phyloP scores from a whole-genome alignment of 2,113 vertebrate species.

The Chaetura pelagica region DNA sequence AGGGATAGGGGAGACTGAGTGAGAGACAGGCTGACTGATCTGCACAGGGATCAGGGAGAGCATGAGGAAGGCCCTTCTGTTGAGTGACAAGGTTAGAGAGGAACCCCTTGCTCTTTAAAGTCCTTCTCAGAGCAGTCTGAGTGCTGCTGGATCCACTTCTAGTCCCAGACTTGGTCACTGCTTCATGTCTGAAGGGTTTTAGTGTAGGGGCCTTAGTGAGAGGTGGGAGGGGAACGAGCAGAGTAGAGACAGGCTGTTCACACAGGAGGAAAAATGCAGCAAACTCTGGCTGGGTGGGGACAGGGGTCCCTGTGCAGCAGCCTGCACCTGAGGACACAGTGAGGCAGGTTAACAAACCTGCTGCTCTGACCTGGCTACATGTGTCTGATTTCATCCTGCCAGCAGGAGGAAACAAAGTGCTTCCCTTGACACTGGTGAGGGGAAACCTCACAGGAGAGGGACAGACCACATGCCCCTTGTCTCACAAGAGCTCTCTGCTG shows the following conservation, averaged over 20 bases:
- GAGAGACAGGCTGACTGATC: too few species aligned
- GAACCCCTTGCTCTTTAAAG: too few species aligned
- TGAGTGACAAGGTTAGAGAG: too few species aligned
- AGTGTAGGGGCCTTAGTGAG: too few species aligned
- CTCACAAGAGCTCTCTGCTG: neutral
- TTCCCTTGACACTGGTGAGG: fast-evolving
- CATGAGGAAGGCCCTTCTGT: too few species aligned
- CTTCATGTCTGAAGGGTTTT: too few species aligned
- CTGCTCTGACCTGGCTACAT: neutral
- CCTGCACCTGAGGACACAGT: too few species aligned
- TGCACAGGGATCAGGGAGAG: too few species aligned
- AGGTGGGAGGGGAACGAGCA: neutral
- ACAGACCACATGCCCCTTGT: neutral
- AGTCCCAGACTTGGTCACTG: neutral
- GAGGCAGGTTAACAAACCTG: neutral
- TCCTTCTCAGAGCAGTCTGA: too few species aligned
- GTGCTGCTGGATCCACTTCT: too few species aligned
- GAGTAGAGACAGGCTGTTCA: neutral
- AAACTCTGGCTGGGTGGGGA: neutral
- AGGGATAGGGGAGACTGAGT: too few species aligned
- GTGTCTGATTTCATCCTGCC: neutral
- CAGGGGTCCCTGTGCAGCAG: neutral
- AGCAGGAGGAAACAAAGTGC: neutral
- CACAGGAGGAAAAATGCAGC: neutral
- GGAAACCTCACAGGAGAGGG: neutral